Evolutionary conservation across 2,888 invertebrate species (phyloP).

Genomic region (Pseudolycoriella hygida): DNA sequence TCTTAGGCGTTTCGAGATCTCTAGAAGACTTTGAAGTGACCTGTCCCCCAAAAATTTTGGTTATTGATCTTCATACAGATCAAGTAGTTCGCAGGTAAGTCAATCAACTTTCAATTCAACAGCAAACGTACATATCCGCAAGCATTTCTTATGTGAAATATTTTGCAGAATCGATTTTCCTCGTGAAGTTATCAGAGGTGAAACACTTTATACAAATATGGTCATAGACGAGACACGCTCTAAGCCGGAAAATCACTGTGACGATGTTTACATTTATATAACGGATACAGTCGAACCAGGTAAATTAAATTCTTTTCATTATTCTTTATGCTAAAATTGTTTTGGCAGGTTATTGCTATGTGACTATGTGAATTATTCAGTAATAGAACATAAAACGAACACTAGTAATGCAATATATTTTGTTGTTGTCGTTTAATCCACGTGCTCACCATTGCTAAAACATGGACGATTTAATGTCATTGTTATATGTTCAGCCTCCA

Average conservation of each 20-base stretch:
- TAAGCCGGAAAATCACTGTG: slow-evolving; percentile 42
- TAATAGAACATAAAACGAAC: too few species aligned
- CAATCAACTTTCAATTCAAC: slow-evolving; percentile 10
- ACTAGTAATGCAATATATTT: too few species aligned
- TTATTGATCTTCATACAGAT: slow-evolving; percentile 61
- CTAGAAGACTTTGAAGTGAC: slow-evolving; percentile 42
- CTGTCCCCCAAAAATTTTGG: slow-evolving; percentile 65
- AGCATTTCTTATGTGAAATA: too few species aligned
- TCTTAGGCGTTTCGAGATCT: slow-evolving; percentile 30
- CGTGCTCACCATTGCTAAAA: too few species aligned
- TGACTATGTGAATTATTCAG: too few species aligned
- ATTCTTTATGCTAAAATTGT: too few species aligned
- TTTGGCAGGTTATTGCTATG: too few species aligned
- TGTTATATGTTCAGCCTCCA: too few species aligned
- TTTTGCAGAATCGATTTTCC: slow-evolving; percentile 53
- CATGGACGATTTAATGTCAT: too few species aligned
- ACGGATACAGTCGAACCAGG: slow-evolving; percentile 69
- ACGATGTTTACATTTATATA: slow-evolving; percentile 63
- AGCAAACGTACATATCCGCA: too few species aligned
- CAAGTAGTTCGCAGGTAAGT: slow-evolving; percentile 35
- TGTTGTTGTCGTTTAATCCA: too few species aligned
- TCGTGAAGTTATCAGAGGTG: slow-evolving; percentile 50
- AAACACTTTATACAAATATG: slow-evolving; percentile 59
- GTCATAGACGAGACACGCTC: slow-evolving; percentile 56
- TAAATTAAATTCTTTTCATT: slow-evolving; percentile 16